Conservation (phyloP, 2,113 vertebrate species). For the Podiceps cristatus region DNA sequence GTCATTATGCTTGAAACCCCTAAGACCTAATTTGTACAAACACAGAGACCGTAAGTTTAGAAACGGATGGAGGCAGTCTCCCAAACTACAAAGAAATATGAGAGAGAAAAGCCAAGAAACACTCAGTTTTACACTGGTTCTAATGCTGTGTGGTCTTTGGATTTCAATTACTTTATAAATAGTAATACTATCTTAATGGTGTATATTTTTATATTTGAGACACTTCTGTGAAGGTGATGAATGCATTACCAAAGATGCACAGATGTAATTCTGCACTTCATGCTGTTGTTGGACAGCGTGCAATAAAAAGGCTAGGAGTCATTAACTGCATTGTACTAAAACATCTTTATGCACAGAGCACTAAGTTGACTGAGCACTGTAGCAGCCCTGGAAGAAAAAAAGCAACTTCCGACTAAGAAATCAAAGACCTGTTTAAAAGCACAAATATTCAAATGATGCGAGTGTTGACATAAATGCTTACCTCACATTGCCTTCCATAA, state of each 20-base stretch:
- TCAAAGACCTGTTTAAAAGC: not conserved
- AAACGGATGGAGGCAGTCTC: not conserved
- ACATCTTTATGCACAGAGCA: not conserved
- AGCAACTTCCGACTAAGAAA: not conserved
- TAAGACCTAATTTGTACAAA: not conserved
- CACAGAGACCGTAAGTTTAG: not conserved
- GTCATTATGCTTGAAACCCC: not conserved
- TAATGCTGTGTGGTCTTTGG: not conserved
- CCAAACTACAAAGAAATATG: not conserved
- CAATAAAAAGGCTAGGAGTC: not conserved
- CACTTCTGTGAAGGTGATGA: not conserved
- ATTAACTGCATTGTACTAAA: not conserved
- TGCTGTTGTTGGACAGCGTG: not conserved
- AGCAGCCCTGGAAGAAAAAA: not conserved
- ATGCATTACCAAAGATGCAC: not conserved
- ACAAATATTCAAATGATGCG: not conserved
- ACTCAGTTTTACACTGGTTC: not conserved
- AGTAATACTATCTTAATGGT: not conserved
- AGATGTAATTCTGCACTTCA: not conserved
- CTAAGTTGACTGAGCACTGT: not conserved
- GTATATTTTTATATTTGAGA: not conserved
- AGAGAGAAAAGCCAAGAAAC: not conserved
- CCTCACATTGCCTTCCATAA: accelerated
- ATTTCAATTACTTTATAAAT: not conserved
- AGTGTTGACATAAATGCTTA: not conserved